phyloP scores from a whole-genome alignment of 2,888 invertebrate genomes.

The Homarus gammarus region DNA sequence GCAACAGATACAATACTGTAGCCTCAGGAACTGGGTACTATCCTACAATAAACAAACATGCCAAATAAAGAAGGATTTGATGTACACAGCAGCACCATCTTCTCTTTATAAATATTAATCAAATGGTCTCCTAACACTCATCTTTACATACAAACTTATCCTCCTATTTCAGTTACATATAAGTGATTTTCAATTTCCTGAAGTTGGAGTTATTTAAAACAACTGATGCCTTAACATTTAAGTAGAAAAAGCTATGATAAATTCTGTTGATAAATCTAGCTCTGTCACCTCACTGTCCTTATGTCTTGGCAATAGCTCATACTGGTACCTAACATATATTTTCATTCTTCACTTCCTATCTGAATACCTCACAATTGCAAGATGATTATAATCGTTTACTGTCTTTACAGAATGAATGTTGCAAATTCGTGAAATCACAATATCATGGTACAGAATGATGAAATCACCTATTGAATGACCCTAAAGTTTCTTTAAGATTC shows the following conservation, averaged over 20 bases:
- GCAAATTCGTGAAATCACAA: not conserved
- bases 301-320: no score
- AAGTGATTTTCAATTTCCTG: not conserved
- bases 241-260: constrained; percentile 1
- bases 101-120: not conserved
- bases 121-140: not conserved
- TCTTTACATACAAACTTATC: not conserved
- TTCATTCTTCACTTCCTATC: no score
- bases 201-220: not conserved
- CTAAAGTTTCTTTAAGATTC: not conserved
- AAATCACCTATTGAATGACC: not conserved
- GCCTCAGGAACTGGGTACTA: not conserved
- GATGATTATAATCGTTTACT: no score
- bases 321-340: no score
- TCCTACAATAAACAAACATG: not conserved
- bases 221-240: not conserved
- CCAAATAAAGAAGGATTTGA: not conserved
- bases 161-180: not conserved
- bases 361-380: no score
- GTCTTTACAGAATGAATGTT: no score
- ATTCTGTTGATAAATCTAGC: not conserved
- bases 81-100: constrained; percentile 9
- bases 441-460: not conserved
- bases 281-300: not conserved
- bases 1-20: not conserved